Conservation (phyloP, 2,888 invertebrate genomes). For the Phasia obesa region DNA sequence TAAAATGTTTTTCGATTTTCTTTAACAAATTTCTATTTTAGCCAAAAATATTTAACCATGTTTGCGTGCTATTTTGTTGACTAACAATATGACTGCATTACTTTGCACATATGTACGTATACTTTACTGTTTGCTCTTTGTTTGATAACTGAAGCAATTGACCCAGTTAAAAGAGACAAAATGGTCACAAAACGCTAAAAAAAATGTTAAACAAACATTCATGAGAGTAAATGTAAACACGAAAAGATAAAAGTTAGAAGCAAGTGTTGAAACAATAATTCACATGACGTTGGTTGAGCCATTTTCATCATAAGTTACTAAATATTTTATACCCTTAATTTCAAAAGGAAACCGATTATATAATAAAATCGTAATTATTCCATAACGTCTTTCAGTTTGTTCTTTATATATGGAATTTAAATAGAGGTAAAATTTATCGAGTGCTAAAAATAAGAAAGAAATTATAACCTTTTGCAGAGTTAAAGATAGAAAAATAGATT, state of each 20-base stretch:
- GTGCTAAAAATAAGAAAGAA: too few species aligned
- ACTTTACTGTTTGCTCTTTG: constrained; percentile 43
- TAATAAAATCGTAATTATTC: background rate
- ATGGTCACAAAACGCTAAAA: constrained; percentile 31
- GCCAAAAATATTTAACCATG: too few species aligned
- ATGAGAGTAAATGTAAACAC: constrained; percentile 33
- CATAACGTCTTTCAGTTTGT: too few species aligned
- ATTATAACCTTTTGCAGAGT: too few species aligned
- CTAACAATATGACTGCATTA: background rate
- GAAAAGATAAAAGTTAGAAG: constrained; percentile 9
- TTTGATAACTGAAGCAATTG: constrained; percentile 56
- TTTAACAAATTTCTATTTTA: too few species aligned
- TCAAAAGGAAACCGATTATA: too few species aligned
- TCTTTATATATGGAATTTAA: too few species aligned
- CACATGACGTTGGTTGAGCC: too few species aligned
- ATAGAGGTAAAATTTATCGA: too few species aligned
- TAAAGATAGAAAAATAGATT: too few species aligned
- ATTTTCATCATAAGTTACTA: background rate
- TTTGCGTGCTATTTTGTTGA: background rate
- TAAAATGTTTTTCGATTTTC: too few species aligned
- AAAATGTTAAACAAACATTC: constrained; percentile 35
- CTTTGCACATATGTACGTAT: background rate
- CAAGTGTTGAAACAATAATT: constrained; percentile 4
- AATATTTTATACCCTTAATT: background rate
- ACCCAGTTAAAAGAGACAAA: constrained; percentile 61